Evolutionary conservation across 2,113 vertebrate genomes (phyloP).

Genomic region (Meleagris gallopavo): DNA sequence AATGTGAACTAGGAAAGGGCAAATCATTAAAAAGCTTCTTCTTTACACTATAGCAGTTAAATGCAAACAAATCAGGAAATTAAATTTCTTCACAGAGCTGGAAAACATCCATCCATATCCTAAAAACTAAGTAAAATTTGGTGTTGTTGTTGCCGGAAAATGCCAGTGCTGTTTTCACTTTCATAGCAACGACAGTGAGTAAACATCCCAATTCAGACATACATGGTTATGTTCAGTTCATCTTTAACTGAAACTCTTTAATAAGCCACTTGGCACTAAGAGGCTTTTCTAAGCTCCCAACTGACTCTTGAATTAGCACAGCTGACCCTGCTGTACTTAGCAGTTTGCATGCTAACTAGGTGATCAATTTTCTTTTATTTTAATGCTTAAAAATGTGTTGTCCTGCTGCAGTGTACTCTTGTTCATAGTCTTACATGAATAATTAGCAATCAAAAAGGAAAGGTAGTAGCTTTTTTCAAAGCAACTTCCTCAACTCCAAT

Average conservation of each 20-base stretch:
- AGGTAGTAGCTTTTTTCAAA: neutral
- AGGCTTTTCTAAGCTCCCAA: conserved; percentile 46
- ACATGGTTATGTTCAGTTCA: conserved; percentile 23
- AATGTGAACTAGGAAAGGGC: neutral
- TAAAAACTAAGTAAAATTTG: neutral
- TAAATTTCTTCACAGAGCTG: neutral
- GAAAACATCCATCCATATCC: neutral
- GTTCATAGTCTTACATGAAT: conserved; percentile 57
- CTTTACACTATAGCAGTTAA: neutral
- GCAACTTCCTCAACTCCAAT: conserved; percentile 28
- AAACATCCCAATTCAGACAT: neutral
- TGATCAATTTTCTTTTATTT: conserved; percentile 60
- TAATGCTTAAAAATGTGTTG: conserved; percentile 39
- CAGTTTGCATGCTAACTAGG: conserved; percentile 56
- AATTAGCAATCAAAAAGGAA: conserved; percentile 61
- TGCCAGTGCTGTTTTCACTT: neutral
- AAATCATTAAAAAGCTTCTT: neutral
- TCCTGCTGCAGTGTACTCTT: conserved; percentile 2
- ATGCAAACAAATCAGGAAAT: neutral
- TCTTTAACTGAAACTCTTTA: conserved; percentile 76
- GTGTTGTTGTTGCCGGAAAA: neutral
- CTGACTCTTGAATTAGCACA: conserved; percentile 51
- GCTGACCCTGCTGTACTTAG: conserved; percentile 23
- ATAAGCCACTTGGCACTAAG: conserved; percentile 56
- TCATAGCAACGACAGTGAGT: neutral